phyloP scores from a whole-genome alignment of 2,888 invertebrate species.

The Eupithecia centaureata region DNA sequence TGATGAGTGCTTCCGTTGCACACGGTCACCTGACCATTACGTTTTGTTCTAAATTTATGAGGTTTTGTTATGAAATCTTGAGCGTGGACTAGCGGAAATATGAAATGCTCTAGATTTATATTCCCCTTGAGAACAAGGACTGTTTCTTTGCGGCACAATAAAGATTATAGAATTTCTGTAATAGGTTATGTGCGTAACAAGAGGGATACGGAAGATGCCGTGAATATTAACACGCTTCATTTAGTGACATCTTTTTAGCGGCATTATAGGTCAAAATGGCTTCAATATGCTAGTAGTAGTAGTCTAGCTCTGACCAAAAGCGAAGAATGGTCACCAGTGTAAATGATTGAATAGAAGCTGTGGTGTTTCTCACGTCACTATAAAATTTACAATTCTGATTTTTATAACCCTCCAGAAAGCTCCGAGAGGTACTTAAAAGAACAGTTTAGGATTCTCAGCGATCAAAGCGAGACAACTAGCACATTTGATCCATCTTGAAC shows the following conservation, averaged over 20 bases:
- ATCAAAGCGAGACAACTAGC: too few relatives aligned
- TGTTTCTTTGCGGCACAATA: too few relatives aligned
- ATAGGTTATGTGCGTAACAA: not conserved
- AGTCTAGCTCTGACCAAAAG: too few relatives aligned
- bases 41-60: conserved; percentile 26
- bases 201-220: not conserved
- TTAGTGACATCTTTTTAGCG: too few relatives aligned
- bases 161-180: too few relatives aligned
- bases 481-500: too few relatives aligned
- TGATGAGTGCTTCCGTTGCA: conserved; percentile 27
- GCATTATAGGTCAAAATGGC: too few relatives aligned
- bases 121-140: not conserved
- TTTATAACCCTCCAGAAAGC: not conserved
- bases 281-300: too few relatives aligned
- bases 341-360: too few relatives aligned
- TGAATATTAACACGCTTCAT: not conserved
- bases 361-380: not conserved
- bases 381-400: not conserved
- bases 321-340: too few relatives aligned
- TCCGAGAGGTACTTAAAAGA: not conserved
- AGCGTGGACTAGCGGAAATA: not conserved
- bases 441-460: not conserved
- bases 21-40: conserved; percentile 18
- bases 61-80: conserved; percentile 3
- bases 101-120: not conserved